Evolutionary conservation across 2,797 vertebrate species (phyloP).

Genomic region (Poeciliopsis presidionis): DNA sequence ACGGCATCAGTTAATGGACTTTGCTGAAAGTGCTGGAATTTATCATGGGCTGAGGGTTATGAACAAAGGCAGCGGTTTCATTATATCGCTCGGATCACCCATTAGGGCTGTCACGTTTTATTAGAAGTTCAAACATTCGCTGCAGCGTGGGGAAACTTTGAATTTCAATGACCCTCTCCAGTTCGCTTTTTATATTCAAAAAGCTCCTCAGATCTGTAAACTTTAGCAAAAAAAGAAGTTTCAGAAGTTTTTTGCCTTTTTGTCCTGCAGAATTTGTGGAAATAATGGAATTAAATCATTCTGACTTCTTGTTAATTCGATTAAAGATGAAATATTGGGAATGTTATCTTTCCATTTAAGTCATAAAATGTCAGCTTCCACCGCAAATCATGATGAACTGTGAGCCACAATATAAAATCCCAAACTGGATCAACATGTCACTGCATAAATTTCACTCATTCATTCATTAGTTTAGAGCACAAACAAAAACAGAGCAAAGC

Average conservation of each 20-base stretch:
- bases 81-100: constrained; percentile 18
- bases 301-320: neutral
- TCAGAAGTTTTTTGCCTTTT: neutral
- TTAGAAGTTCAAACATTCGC: constrained; percentile 17
- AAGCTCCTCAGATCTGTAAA: constrained; percentile 1
- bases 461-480: neutral
- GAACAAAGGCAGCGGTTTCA: constrained; percentile 31
- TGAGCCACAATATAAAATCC: neutral
- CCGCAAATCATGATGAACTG: neutral
- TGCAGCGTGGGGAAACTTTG: constrained; percentile 9
- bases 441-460: neutral
- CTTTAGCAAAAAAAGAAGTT: neutral
- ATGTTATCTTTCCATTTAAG: neutral
- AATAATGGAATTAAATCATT: neutral
- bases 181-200: constrained; percentile 6
- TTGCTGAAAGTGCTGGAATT: constrained; percentile 23
- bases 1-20: constrained; percentile 8
- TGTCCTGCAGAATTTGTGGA: constrained; percentile 20
- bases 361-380: neutral
- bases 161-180: constrained; percentile 13
- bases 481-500: neutral
- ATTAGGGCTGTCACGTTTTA: constrained; percentile 9
- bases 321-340: neutral
- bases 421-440: neutral
- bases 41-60: constrained; percentile 18